These are phyloP conservation scores for Arnoldichthys spilopterus DNA, from an alignment of 2,797 vertebrate genomes.

Conservation along the genomic window DNA sequence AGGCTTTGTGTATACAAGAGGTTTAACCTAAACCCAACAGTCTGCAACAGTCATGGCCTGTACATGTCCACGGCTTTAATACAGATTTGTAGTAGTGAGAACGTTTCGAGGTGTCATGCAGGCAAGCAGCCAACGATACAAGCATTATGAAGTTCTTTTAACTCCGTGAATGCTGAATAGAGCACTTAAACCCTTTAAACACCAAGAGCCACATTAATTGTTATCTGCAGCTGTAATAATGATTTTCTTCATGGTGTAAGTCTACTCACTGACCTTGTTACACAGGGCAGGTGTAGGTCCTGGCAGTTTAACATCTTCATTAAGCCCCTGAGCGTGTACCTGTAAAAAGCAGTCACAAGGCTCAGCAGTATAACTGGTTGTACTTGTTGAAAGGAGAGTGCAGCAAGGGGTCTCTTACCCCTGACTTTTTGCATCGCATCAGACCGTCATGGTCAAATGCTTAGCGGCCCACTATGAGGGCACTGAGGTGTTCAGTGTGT, in stretches of 20 bases:
- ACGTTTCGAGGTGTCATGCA: constrained; percentile 12
- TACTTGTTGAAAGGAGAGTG: not conserved
- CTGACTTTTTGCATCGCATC: not conserved
- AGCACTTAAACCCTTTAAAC: not conserved
- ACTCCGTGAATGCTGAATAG: not conserved
- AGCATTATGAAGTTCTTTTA: constrained; percentile 3
- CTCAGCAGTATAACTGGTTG: constrained; percentile 7
- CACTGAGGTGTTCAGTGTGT: not conserved
- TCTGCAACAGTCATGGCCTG: not conserved
- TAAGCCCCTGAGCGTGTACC: not conserved
- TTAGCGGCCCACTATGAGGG: not conserved
- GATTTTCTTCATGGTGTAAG: constrained; percentile 5
- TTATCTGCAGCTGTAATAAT: constrained; percentile 23
- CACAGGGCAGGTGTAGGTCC: constrained; percentile 10
- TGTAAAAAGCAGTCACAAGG: not conserved
- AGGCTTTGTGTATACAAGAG: not conserved
- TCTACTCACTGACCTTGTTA: not conserved
- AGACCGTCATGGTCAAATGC: constrained; percentile 4
- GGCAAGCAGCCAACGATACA: not conserved
- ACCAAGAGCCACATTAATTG: not conserved
- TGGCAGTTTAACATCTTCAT: constrained; percentile 18
- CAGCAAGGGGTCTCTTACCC: not conserved
- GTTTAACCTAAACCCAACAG: constrained; percentile 31
- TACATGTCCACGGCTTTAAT: not conserved
- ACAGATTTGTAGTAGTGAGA: not conserved